These are phyloP conservation scores for Drosophila insularis DNA, from an alignment of 1,140 invertebrate species.

Conservation along the genomic window DNA sequence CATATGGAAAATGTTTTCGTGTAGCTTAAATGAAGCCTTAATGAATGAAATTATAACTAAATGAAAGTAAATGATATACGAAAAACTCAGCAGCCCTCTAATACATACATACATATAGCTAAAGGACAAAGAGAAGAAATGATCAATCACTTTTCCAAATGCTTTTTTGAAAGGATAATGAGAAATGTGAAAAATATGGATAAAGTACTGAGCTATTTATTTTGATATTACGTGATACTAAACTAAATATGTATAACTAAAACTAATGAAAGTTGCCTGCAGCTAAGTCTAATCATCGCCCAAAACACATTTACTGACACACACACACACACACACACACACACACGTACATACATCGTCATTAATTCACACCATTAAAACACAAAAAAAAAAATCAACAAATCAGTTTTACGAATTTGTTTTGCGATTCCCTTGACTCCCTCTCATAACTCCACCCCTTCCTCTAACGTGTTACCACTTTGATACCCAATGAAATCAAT, in stretches of 20 bases:
- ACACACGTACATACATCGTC: slow-evolving; percentile 26
- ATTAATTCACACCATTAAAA: slow-evolving; percentile 23
- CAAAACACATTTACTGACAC: slow-evolving; percentile 15
- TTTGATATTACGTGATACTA: slow-evolving; percentile 80
- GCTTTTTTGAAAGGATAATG: neutral
- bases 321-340: slow-evolving; percentile 25
- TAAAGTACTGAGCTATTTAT: slow-evolving; percentile 69
- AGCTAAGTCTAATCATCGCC: slow-evolving; percentile 41
- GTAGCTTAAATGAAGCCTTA: slow-evolving; percentile 13
- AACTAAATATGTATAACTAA: slow-evolving; percentile 56
- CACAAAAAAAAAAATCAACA: no score
- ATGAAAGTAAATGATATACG: neutral
- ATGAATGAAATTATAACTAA: slow-evolving; percentile 5
- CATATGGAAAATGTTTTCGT: slow-evolving; percentile 40
- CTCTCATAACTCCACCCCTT: slow-evolving; percentile 1
- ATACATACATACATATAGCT: slow-evolving; percentile 35
- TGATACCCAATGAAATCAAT: slow-evolving; percentile 33
- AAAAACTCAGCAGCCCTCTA: slow-evolving; percentile 23
- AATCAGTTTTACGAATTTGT: slow-evolving; percentile 59
- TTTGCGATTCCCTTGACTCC: slow-evolving; percentile 32
- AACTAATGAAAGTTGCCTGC: slow-evolving; percentile 62
- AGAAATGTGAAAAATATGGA: neutral
- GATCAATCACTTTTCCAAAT: no score
- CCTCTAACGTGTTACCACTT: neutral
- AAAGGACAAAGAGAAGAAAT: slow-evolving; percentile 31